A percentile compares a stretch with the other conserved stretches of the same genome.
Conservation (phyloP, 2,888 invertebrate genomes). For the Apantesis nais region DNA sequence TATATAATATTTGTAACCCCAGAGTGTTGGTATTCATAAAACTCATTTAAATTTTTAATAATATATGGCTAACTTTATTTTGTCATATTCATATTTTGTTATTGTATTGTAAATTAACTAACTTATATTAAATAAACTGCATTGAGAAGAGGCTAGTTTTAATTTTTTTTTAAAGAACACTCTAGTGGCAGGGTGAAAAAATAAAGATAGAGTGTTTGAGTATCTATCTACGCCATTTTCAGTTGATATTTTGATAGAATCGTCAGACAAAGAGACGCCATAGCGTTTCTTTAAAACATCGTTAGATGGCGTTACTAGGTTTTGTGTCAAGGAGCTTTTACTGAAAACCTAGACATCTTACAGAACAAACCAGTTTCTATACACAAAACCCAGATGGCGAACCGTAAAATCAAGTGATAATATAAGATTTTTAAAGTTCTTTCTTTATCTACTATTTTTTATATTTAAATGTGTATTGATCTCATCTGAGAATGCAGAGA, state of each 20-base stretch:
- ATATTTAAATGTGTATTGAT: no score
- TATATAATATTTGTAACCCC: background rate
- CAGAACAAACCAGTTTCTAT: background rate
- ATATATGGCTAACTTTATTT: background rate
- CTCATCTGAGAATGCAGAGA: no score
- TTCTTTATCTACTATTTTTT: no score
- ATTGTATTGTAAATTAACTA: background rate
- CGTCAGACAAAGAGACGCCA: background rate
- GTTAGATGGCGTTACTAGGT: conserved; percentile 1
- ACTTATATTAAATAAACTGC: background rate
- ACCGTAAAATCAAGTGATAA: background rate
- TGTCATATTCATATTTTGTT: background rate
- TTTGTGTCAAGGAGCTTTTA: background rate
- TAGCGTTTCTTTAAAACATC: background rate
- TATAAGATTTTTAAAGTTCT: no score
- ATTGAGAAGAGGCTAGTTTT: background rate
- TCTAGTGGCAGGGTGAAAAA: background rate
- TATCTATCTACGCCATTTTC: background rate
- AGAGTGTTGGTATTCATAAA: background rate
- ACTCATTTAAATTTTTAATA: background rate
- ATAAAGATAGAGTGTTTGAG: no score
- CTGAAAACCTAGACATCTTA: background rate
- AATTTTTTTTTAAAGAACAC: no score
- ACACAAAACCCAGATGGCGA: background rate
- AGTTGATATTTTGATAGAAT: background rate